A percentile compares a stretch with the other conserved stretches of the same genome.
Conservation (phyloP, 2,888 invertebrate genomes). For the Sisyra terminalis region DNA sequence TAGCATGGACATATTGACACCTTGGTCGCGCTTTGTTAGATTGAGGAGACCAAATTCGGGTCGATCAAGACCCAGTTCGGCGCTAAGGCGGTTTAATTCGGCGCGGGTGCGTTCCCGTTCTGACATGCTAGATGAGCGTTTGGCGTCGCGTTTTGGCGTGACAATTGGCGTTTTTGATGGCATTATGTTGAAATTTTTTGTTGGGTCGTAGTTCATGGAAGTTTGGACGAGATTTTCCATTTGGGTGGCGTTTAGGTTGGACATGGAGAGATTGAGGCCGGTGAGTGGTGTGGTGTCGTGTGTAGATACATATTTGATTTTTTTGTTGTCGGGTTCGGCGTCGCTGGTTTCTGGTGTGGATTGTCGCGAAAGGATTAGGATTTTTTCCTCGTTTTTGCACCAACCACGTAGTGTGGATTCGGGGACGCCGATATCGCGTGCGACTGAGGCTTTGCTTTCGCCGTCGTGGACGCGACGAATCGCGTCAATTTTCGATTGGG, state of each 20-base stretch:
- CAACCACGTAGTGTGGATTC: conserved; percentile 75
- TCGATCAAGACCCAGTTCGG: conserved; percentile 24
- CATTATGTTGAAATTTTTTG: conserved; percentile 2
- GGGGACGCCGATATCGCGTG: conserved; percentile 70
- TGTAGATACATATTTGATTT: conserved; percentile 5
- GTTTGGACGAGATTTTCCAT: background rate
- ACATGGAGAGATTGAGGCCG: too few relatives aligned
- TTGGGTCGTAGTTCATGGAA: background rate
- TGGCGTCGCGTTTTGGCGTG: conserved; percentile 1
- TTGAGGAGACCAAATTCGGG: conserved; percentile 21
- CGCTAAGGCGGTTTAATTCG: conserved; percentile 31
- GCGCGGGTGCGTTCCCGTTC: conserved; percentile 25
- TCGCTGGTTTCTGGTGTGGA: conserved; percentile 47
- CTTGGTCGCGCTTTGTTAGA: conserved; percentile 1
- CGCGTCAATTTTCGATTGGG: conserved; percentile 63
- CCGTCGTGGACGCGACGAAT: conserved; percentile 71
- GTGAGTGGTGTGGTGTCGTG: background rate
- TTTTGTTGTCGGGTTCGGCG: conserved; percentile 28
- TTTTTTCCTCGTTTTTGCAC: conserved; percentile 75
- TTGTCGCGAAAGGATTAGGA: conserved; percentile 49
- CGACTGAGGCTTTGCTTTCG: conserved; percentile 73
- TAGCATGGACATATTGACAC: conserved; percentile 7
- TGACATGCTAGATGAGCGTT: conserved; percentile 12
- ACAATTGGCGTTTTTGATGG: background rate
- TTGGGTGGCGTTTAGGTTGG: too few relatives aligned